Evolutionary conservation across 2,888 invertebrate genomes (phyloP).

Genomic region (Phyto melanocephala): DNA sequence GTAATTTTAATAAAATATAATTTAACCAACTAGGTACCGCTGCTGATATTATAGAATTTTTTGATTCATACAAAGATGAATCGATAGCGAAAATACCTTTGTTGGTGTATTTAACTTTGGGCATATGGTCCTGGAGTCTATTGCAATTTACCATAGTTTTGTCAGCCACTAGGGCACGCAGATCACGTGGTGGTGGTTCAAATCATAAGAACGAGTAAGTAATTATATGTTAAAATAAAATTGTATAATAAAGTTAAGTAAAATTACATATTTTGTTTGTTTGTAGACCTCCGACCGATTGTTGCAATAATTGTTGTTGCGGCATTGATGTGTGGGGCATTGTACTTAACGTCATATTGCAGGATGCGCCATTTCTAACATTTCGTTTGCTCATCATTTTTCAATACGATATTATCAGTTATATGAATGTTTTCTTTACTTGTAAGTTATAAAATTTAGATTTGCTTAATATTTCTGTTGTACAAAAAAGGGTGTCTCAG

Average conservation of each 20-base stretch:
- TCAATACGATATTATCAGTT: constrained; percentile 92
- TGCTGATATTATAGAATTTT: constrained; percentile 97
- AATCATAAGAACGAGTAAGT: constrained; percentile 74
- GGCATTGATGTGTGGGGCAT: constrained; percentile 94
- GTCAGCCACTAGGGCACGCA: constrained; percentile 91
- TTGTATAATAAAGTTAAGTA: background rate
- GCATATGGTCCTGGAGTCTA: constrained; percentile 95
- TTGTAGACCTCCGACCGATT: constrained; percentile 71
- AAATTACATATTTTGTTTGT: background rate
- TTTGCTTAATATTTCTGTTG: too few relatives aligned
- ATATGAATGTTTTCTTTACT: constrained; percentile 98
- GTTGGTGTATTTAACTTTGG: constrained; percentile 90
- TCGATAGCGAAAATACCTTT: constrained; percentile 88
- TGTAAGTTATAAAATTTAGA: constrained; percentile 85
- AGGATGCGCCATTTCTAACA: constrained; percentile 92
- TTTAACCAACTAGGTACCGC: constrained; percentile 85
- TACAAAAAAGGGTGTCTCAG: too few relatives aligned
- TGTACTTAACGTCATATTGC: constrained; percentile 90
- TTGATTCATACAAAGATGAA: constrained; percentile 96
- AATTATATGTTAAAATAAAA: background rate
- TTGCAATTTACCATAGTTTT: constrained; percentile 96
- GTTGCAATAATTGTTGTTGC: constrained; percentile 86
- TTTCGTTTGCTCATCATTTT: constrained; percentile 92
- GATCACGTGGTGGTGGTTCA: constrained; percentile 83
- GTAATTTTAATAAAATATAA: background rate